phyloP scores from a whole-genome alignment of 92 coral and sea anemone genomes.

The Micromussa lordhowensis region DNA sequence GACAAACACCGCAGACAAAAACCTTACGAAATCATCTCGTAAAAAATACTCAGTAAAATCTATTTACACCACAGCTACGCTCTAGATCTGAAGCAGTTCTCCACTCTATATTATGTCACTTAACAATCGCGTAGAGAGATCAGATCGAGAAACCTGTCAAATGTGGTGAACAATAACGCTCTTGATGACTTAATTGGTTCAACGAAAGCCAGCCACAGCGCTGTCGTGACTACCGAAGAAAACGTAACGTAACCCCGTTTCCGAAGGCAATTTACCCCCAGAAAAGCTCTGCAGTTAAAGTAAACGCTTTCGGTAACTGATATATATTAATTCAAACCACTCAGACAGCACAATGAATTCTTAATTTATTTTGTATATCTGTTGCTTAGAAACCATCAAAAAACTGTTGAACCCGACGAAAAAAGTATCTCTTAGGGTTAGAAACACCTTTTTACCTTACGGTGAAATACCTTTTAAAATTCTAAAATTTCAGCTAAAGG shows the following conservation, averaged over 20 bases:
- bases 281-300: neutral
- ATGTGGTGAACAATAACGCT: conserved; percentile 1
- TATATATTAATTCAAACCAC: conserved; percentile 10
- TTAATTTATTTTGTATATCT: conserved; percentile 8
- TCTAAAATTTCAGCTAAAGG: neutral
- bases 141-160: conserved; percentile 17
- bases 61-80: neutral
- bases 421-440: neutral
- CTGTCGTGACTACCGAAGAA: neutral
- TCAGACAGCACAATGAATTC: conserved; percentile 14
- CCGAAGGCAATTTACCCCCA: conserved; percentile 6
- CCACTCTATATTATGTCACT: neutral
- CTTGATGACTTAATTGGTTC: neutral
- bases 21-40: neutral
- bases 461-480: neutral
- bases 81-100: neutral
- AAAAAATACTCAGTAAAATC: neutral
- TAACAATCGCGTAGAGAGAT: neutral
- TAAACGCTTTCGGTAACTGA: conserved; percentile 20
- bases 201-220: neutral
- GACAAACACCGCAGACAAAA: neutral
- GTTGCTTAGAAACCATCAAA: conserved; percentile 22
- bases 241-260: neutral
- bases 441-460: no score
- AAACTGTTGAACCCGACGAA: neutral